Conservation (phyloP, 2,113 vertebrate species). For the Nycticryphes semicollaris region DNA sequence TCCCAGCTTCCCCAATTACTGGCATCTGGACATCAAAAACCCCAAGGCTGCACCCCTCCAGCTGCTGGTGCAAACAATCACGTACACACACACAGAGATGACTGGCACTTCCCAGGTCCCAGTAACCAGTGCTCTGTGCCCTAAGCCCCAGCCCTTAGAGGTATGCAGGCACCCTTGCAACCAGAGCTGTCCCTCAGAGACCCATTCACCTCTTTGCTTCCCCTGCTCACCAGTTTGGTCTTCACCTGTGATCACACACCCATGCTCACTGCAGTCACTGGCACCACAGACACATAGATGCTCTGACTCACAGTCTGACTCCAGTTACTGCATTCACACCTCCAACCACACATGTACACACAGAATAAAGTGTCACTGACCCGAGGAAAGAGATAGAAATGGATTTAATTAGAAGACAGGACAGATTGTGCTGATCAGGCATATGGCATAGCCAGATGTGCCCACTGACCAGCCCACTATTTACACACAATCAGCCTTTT, state of each 20-base stretch:
- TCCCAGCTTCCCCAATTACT: not conserved
- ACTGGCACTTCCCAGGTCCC: not conserved
- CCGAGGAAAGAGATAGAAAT: not conserved
- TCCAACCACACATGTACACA: rapidly evolving
- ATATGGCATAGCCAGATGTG: not conserved
- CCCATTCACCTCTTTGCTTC: not conserved
- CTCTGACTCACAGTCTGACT: rapidly evolving
- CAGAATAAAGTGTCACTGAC: not conserved
- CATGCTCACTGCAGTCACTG: rapidly evolving
- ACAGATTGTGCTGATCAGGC: not conserved
- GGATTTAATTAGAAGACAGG: not conserved
- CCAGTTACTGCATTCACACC: not conserved
- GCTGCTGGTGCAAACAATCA: not conserved
- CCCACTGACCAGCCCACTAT: not conserved
- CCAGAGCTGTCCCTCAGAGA: not conserved
- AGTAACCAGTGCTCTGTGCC: rapidly evolving
- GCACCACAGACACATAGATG: not conserved
- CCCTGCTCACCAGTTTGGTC: not conserved
- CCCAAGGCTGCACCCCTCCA: not conserved
- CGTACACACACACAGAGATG: not conserved
- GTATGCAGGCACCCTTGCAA: too few species aligned
- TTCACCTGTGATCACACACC: rapidly evolving
- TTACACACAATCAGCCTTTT: not conserved
- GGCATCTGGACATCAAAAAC: not conserved
- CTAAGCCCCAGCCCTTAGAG: not conserved